Evolutionary conservation across 1,140 invertebrate species (phyloP).

Genomic region (Trypoxylus dichotomus): DNA sequence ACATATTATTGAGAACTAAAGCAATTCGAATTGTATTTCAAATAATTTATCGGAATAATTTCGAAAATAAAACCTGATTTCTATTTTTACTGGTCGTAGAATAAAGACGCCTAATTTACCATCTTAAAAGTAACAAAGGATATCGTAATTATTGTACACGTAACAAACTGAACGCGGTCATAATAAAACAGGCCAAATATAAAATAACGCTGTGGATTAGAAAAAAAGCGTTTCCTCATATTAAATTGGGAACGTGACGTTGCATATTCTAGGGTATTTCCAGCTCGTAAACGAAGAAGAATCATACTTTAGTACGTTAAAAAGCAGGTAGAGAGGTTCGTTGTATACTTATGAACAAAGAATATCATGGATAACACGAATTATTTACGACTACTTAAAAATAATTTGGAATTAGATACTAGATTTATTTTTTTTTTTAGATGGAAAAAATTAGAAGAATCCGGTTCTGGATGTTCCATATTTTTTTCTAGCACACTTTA

Average conservation of each 20-base stretch:
- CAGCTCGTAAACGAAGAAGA: neutral
- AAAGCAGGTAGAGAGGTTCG: neutral
- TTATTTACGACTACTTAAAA: neutral
- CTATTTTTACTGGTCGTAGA: neutral
- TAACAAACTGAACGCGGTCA: neutral
- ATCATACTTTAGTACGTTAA: neutral
- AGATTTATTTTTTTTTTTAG: neutral
- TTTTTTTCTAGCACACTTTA: neutral
- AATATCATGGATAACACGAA: too few relatives aligned
- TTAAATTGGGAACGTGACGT: conserved; percentile 17
- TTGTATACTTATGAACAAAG: too few relatives aligned
- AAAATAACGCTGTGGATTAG: neutral
- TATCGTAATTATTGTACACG: neutral
- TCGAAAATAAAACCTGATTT: too few relatives aligned
- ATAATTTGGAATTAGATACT: neutral
- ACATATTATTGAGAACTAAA: too few relatives aligned
- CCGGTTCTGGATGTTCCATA: neutral
- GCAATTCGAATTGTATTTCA: too few relatives aligned
- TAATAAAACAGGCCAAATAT: neutral
- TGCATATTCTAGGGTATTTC: conserved; percentile 12
- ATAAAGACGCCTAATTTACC: neutral
- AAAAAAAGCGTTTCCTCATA: conserved; percentile 15
- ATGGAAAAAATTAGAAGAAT: neutral
- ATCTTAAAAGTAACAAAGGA: neutral
- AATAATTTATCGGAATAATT: too few relatives aligned